Evolutionary conservation across 2,888 invertebrate genomes (phyloP), one percentile per base, ranked within the genome.

Genomic region (Protodeltote pygarga): DNA sequence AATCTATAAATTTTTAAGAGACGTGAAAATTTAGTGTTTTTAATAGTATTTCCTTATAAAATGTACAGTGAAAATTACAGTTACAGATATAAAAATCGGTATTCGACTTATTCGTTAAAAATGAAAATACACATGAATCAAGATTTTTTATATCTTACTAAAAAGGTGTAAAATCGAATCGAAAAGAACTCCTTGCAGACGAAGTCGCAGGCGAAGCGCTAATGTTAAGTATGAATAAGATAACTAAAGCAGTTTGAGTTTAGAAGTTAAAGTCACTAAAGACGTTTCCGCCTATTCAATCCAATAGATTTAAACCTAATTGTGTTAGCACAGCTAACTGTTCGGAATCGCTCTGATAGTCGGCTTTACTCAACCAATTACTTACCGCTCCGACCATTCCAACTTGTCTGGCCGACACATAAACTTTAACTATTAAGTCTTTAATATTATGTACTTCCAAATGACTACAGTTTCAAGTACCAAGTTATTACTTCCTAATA

Each of bases 391-490:
- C 44, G 21, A 19, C 45, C 53, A 35, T 50, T 46, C 28, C 39
- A 62, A 85, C 82, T 85, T 77, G 70, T 73, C 73, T 74, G 72
- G 75, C 79, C 77, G 77, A 79, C 77, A 77, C 77, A 83, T 80
- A 77, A 85, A 87, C 82, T 86, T 83, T 75, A 82, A 85, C 86
- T 85, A 85, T 85, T 85, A 82, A 80, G 82, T 79, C 84, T 84
- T 87, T 87, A 83, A 86, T 85, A 79, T 78, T 75, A 74, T 79
- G 79, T 71, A 84, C 83, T 83, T 68, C 60, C 58, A 75, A 79
- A 82, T 68, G 64, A 52, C 61, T 57, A 62, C 65, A 39, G 33
- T 48, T 47, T 38, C 38, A 28, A 39, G 39, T 35, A 35, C 11
- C 16, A 13, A 28, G 34, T 37, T 54, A 52, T 52, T 49, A 37